phyloP scores from a whole-genome alignment of 2,797 vertebrate genomes.

The Alcedo quadribrachys region DNA sequence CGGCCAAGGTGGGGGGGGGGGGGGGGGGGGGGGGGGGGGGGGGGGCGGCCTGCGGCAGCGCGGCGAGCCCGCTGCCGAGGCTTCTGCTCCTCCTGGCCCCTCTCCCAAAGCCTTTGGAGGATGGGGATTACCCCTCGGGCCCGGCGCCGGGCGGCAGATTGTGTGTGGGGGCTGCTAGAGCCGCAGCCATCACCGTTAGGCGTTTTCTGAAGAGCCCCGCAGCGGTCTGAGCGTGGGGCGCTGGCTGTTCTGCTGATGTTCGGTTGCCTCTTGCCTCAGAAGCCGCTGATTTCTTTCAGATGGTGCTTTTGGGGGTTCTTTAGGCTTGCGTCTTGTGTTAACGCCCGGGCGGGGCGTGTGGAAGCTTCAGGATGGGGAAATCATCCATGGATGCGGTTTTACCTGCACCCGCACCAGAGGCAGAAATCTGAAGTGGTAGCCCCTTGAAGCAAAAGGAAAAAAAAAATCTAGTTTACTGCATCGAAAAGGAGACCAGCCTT shows the following conservation, averaged over 20 bases:
- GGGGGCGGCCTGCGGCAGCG: background rate
- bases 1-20: too few relatives aligned
- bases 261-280: background rate
- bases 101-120: background rate
- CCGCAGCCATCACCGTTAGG: background rate
- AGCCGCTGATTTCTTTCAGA: background rate
- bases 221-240: background rate
- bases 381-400: background rate
- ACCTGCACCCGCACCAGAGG: background rate
- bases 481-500: background rate
- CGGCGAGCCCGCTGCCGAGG: background rate
- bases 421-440: background rate
- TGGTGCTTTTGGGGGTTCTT: background rate
- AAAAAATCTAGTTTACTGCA: background rate
- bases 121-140: background rate
- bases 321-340: background rate
- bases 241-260: background rate
- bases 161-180: background rate
- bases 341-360: rapidly evolving
- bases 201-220: background rate
- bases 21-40: too few relatives aligned
- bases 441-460: background rate
- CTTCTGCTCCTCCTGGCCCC: background rate
- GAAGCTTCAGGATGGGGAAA: background rate
- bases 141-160: background rate